Base-by-base conservation (phyloP, 2,797 vertebrate genomes). In the Trichosurus vulpecula region DNA sequence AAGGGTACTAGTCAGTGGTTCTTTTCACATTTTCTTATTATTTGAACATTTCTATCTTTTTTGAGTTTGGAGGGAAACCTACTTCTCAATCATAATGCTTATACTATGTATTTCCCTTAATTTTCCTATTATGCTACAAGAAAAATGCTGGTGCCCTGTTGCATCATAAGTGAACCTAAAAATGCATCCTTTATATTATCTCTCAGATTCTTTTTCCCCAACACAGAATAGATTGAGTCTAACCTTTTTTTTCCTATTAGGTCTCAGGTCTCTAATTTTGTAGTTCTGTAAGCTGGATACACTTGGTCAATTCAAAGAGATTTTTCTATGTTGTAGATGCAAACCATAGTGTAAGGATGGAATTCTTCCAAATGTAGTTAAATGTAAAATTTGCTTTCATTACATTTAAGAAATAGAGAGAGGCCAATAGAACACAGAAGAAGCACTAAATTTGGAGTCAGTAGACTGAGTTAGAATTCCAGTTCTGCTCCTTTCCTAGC, bases 201-300 rank as follows among this genome's bases (percentile, higher is more conserved):
- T 96, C 55, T n/a, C 56, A 14, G 92, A 61, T 96, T 97, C 94
- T 53, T 96, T 98, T 98, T 97, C 53, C 41, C 74, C 97, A 97
- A 97, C 41, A 52, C 41, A 96, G 91, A 97, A 95, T 31, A 98
- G 95, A 95, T 94, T 96, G 29, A 51, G 57, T 95, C 97, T 97
- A 97, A 98, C 52, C 14, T 95, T 81, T 22, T 74, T 81, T 47
- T 74, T 41, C 2, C 41, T 81, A 54, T 94, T 97, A 90, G 92
- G 96, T 97, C 96, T 97, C 92, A 98, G 94, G 6, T 81, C 41
- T 81, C n/a, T 94, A 96, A 97, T 94, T 98, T 97, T 97, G 94
- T 93, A 96, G 35, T 94, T 96, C 93, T 41, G 4, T 92, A 97
- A 96, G 92, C 31, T 92, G 58, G 93, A 94, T 97, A 95, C 29